Conservation (phyloP, 2,113 vertebrate genomes). For the Mobula birostris region DNA sequence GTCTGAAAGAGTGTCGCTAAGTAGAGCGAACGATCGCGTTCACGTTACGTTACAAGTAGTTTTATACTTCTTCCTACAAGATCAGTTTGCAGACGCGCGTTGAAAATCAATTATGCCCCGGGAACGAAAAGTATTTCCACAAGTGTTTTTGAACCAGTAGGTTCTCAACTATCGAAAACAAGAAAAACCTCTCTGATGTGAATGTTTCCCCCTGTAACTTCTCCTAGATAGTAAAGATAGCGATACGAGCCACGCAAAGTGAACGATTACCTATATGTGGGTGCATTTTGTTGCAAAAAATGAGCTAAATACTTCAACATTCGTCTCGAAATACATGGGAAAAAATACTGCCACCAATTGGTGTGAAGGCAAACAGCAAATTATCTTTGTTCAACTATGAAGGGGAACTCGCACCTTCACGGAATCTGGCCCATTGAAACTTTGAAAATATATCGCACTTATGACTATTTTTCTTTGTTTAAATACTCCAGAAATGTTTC, state of each 20-base stretch:
- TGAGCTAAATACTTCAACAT: neutral
- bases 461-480: neutral
- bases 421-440: neutral
- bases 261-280: no score
- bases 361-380: constrained; percentile 30
- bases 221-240: neutral
- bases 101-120: neutral
- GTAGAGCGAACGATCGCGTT: neutral
- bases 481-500: neutral
- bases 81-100: neutral
- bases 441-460: neutral
- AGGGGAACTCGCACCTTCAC: neutral
- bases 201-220: neutral
- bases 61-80: neutral
- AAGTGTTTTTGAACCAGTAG: neutral
- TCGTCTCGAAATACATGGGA: neutral
- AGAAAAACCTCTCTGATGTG: neutral
- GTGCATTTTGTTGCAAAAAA: neutral
- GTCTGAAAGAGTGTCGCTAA: neutral
- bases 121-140: neutral
- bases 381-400: neutral
- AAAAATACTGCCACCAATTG: constrained; percentile 37
- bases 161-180: neutral
- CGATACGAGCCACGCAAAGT: neutral
- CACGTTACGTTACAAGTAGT: neutral